Evolutionary conservation across 2,888 invertebrate species (phyloP), one percentile per base, ranked within the genome.

Genomic region (Eupithecia subfuscata): DNA sequence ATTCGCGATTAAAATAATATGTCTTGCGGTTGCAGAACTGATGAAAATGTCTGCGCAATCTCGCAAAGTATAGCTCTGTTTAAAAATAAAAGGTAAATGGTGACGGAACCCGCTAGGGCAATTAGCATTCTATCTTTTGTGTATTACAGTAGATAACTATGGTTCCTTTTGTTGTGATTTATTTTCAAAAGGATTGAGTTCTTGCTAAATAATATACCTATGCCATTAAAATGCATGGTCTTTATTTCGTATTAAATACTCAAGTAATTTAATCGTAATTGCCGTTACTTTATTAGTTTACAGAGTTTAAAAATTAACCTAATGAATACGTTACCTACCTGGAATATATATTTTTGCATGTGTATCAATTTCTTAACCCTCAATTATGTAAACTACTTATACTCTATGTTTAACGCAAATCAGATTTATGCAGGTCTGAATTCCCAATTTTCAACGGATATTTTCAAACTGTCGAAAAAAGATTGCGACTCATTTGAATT

Each of bases 41-140:
- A 93, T 93, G 92, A 92, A 92, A 92, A 91, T 89, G 90, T 89
- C 90, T 88, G 90, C 85, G 90, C 87, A 93, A 93, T 93, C 92
- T 91, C 80, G 82, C 84, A 89, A 92, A 92, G 91, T 92, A 91
- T 92, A 92, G 88, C 89, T 87, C 92, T 90, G 88, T 91, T 92
- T 91, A 92, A 92, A 92, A 92, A 92, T 91, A 92, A 92, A 93
- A 90, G 87, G 89, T 82, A 87, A 87, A 86, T 87, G 86, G 84
- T 86, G 86, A 85, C 83, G 85, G 82, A 79, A 80, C 77, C 78
- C 84, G 86, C 87, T 88, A 84, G 87, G 86, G 90, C 88, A 92
- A 92, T 92, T 92, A 92, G 86, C 86, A 88, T 90, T 90, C 84
- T 86, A 86, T 87, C 87, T 88, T 90, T 88, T 88, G 85, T 86